Percentiles rank a stretch among this genome's conserved stretches.
These are phyloP conservation scores for Pelagia noctiluca DNA, from an alignment of 30 jellyfish, hydroid and myxozoan genomes.

Conservation along the genomic window DNA sequence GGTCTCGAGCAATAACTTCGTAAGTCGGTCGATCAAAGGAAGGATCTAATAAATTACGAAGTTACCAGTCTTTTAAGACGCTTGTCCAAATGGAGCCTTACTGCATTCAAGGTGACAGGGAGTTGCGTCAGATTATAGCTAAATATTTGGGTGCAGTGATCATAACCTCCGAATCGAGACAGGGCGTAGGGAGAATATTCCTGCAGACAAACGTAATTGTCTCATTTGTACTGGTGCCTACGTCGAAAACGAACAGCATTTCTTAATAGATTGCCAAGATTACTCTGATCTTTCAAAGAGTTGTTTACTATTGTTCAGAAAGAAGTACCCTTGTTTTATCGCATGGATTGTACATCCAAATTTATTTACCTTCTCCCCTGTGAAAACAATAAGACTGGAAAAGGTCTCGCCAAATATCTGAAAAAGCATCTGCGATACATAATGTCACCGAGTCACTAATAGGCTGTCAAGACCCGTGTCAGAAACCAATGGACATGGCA, in stretches of 20 bases:
- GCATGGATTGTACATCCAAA: background rate
- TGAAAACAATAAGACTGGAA: too few species aligned
- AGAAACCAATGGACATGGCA: too few species aligned
- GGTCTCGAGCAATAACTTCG: slow-evolving; percentile 16
- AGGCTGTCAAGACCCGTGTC: too few species aligned
- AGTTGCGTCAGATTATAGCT: background rate
- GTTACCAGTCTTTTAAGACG: background rate
- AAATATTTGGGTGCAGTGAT: slow-evolving; percentile 21
- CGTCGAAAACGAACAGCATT: slow-evolving; percentile 13
- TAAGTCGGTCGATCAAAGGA: slow-evolving; percentile 12
- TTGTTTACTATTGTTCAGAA: background rate
- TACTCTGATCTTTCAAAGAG: slow-evolving; percentile 4
- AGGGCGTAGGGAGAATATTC: slow-evolving; percentile 39
- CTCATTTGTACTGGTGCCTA: background rate
- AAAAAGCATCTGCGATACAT: too few species aligned
- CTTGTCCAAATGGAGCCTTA: slow-evolving; percentile 19
- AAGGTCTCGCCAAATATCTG: too few species aligned
- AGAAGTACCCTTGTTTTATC: background rate
- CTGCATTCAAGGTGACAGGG: too few species aligned
- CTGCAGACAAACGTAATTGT: background rate
- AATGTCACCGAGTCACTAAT: too few species aligned
- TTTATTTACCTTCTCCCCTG: too few species aligned
- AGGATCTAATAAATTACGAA: background rate
- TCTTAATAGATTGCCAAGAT: slow-evolving; percentile 13
- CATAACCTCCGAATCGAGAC: slow-evolving; percentile 8